Conservation (phyloP, 1,140 invertebrate species). For the Cotesia vestalis region DNA sequence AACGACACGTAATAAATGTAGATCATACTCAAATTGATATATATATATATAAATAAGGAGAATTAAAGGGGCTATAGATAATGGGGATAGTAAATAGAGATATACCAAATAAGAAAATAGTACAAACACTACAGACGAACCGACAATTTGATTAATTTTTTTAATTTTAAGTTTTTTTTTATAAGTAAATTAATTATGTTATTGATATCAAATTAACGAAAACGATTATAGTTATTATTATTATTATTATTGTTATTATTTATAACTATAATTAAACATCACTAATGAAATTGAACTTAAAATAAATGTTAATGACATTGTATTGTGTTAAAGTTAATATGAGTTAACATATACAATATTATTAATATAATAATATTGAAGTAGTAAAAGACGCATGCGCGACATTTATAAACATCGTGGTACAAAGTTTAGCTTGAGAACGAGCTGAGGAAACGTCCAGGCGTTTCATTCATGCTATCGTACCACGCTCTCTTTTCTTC, state of each 20-base stretch:
- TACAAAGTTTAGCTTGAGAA: neutral
- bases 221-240: neutral
- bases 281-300: too few relatives aligned
- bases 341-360: too few relatives aligned
- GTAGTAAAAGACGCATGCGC: neutral
- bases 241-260: too few relatives aligned
- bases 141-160: conserved; percentile 18
- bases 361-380: too few relatives aligned
- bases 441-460: neutral
- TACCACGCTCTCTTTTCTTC: neutral
- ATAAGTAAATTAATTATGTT: neutral
- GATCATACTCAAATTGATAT: conserved; percentile 42
- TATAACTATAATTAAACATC: too few relatives aligned
- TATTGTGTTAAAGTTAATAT: too few relatives aligned
- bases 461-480: conserved; percentile 33
- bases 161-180: neutral
- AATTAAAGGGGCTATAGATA: conserved; percentile 55
- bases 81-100: conserved; percentile 65
- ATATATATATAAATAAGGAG: conserved; percentile 39
- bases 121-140: conserved; percentile 2
- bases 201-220: neutral
- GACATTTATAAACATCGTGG: neutral
- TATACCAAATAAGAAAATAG: conserved; percentile 49
- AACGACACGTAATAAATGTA: conserved; percentile 50
- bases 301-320: too few relatives aligned